phyloP scores from a whole-genome alignment of 2,888 invertebrate species.

The Drosophila rellima region DNA sequence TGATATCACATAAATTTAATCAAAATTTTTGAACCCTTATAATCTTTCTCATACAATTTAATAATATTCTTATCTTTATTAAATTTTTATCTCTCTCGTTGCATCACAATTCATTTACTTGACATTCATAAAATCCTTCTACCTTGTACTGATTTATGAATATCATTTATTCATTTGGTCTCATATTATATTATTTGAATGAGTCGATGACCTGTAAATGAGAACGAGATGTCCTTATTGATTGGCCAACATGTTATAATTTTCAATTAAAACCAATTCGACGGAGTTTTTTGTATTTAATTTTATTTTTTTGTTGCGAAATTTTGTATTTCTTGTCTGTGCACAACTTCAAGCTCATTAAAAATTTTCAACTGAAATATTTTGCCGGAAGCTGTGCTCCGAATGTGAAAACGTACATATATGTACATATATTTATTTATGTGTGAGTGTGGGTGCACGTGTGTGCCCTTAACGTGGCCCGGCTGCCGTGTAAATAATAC shows the following conservation, averaged over 20 bases:
- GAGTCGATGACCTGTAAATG: neutral
- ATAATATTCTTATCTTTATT: neutral
- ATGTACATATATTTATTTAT: constrained; percentile 6
- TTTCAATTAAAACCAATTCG: constrained; percentile 37
- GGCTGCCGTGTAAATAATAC: constrained; percentile 43
- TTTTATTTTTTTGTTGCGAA: constrained; percentile 29
- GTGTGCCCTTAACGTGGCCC: constrained; percentile 33
- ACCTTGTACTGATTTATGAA: constrained; percentile 17
- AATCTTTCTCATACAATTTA: neutral
- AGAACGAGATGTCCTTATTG: constrained; percentile 18
- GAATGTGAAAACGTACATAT: constrained; percentile 31
- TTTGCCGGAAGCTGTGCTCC: constrained; percentile 71
- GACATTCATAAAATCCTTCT: neutral
- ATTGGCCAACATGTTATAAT: constrained; percentile 32
- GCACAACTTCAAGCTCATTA: constrained; percentile 76
- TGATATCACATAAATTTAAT: neutral
- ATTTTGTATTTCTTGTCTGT: constrained; percentile 42
- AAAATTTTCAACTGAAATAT: constrained; percentile 82
- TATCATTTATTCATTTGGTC: neutral
- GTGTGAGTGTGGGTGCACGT: constrained; percentile 12
- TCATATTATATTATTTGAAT: neutral
- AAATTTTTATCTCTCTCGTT: neutral
- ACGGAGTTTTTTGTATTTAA: constrained; percentile 29
- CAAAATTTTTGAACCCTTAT: neutral
- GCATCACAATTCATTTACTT: neutral